A percentile compares a stretch with the other conserved stretches of the same genome.
These are phyloP conservation scores for Hemiprocne comata DNA, from an alignment of 2,113 vertebrate species.

Conservation along the genomic window DNA sequence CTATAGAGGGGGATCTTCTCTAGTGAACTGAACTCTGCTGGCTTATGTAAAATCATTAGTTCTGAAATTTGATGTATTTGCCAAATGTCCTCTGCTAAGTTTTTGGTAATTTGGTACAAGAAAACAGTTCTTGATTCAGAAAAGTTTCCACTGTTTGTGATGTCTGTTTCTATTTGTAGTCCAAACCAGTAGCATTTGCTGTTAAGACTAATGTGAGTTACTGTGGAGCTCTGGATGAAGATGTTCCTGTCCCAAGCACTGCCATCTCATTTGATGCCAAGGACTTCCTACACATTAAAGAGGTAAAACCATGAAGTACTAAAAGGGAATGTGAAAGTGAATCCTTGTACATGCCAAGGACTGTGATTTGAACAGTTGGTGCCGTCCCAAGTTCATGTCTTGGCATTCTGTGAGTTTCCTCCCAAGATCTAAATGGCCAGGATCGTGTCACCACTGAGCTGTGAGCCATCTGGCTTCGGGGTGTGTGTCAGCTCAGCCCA, in stretches of 20 bases:
- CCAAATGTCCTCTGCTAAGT: not conserved
- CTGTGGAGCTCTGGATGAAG: conserved; percentile 94
- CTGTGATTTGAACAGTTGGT: not conserved
- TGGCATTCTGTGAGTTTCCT: not conserved
- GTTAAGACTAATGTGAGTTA: conserved; percentile 97
- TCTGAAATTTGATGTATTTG: not conserved
- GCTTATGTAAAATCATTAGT: not conserved
- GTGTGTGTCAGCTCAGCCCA: not conserved
- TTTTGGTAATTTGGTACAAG: not conserved
- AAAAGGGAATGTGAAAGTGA: not conserved
- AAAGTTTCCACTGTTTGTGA: not conserved
- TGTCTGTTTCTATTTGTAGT: conserved; percentile 73
- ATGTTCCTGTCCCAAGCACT: conserved; percentile 94
- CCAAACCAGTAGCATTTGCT: conserved; percentile 94
- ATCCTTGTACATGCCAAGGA: not conserved
- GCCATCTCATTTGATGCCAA: conserved; percentile 96
- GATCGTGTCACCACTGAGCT: not conserved
- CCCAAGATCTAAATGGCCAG: not conserved
- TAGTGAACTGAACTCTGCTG: not conserved
- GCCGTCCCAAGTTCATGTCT: not conserved
- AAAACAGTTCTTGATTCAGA: not conserved
- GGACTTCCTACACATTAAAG: conserved; percentile 98
- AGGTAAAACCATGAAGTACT: conserved; percentile 78
- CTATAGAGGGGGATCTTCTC: not conserved
- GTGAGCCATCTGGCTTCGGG: not conserved